phyloP scores from a whole-genome alignment of 2,888 invertebrate genomes.

The Diplazon laetatorius region DNA sequence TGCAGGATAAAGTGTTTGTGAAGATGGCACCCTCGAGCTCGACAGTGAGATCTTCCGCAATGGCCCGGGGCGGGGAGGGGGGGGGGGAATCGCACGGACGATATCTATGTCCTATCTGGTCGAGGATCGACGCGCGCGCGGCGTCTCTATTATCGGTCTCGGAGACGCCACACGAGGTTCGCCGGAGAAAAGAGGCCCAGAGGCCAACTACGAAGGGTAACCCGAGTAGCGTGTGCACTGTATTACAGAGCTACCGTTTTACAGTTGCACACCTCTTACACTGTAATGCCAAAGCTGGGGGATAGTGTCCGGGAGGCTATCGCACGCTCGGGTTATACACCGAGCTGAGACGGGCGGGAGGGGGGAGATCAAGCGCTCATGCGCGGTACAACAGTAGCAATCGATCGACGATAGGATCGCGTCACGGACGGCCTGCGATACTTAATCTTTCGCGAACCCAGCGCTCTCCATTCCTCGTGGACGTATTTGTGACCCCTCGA shows the following conservation, averaged over 20 bases:
- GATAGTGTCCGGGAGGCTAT: conserved; percentile 17
- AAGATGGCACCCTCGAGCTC: conserved; percentile 14
- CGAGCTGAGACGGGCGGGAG: neutral
- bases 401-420: conserved; percentile 70
- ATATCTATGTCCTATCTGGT: conserved; percentile 48
- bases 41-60: conserved; percentile 22
- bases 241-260: conserved; percentile 31
- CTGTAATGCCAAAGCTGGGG: conserved; percentile 24
- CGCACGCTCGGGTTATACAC: conserved; percentile 3
- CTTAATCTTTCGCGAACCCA: conserved; percentile 65
- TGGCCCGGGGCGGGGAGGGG: no score
- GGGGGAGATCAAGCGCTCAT: conserved; percentile 23
- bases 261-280: conserved; percentile 39
- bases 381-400: conserved; percentile 67
- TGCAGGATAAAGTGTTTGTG: conserved; percentile 3
- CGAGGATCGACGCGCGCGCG: conserved; percentile 63
- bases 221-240: conserved; percentile 44
- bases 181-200: conserved; percentile 47
- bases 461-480: conserved; percentile 64
- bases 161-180: conserved; percentile 59
- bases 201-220: conserved; percentile 37
- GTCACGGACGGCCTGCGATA: conserved; percentile 69
- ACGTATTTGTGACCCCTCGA: conserved; percentile 54
- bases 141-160: conserved; percentile 67
- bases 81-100: conserved; percentile 48